Percentiles rank a stretch among this genome's conserved stretches.
Evolutionary conservation across 2,888 invertebrate genomes (phyloP).

Genomic region (Nomada ruficornis): DNA sequence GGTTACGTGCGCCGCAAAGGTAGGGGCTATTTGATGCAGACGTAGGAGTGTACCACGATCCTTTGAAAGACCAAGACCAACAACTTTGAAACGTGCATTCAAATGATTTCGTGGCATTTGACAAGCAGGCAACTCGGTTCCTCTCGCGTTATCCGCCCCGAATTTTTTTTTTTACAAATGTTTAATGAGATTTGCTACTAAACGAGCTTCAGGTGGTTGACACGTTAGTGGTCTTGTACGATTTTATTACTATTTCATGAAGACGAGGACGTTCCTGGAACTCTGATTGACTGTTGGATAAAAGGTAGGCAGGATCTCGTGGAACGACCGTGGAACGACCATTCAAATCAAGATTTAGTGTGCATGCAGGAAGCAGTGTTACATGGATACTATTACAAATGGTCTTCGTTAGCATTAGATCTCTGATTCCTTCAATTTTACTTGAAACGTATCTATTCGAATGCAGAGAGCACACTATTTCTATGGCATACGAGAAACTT

Average conservation of each 20-base stretch:
- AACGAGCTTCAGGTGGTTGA: neutral
- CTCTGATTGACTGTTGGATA: neutral
- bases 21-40: slow-evolving; percentile 24
- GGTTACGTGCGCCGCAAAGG: slow-evolving; percentile 20
- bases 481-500: no score
- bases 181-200: neutral
- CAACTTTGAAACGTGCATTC: slow-evolving; percentile 24
- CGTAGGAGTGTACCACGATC: slow-evolving; percentile 7
- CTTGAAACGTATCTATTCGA: no score
- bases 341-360: no score
- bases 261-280: neutral
- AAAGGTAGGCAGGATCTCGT: neutral
- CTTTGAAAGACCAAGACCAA: slow-evolving; percentile 32
- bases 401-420: no score
- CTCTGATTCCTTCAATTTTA: no score
- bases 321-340: neutral
- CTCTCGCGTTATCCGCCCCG: neutral
- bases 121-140: neutral
- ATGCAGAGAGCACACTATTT: no score
- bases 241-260: neutral
- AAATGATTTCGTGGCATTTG: slow-evolving; percentile 38
- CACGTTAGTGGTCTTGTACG: neutral
- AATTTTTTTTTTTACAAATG: slow-evolving; percentile 26
- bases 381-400: no score
- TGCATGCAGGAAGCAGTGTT: no score